A percentile compares a stretch with the other conserved stretches of the same genome.
Conservation (phyloP, 2,888 invertebrate species). For the Drosophila engyochracea region DNA sequence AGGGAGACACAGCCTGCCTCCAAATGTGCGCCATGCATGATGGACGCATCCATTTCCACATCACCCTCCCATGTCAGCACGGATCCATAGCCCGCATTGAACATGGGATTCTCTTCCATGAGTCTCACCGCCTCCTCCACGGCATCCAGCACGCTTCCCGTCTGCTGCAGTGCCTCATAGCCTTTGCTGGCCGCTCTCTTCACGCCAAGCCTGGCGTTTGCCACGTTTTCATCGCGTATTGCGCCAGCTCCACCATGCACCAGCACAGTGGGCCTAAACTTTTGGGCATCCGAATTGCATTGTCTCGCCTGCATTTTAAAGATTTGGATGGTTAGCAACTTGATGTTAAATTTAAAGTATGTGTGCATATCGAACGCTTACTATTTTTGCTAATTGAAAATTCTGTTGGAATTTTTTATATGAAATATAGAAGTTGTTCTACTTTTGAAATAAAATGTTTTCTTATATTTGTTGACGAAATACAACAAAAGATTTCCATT, state of each 20-base stretch:
- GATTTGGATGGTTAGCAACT: not conserved
- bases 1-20: conserved; percentile 91
- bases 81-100: conserved; percentile 94
- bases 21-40: conserved; percentile 91
- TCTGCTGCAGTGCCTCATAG: conserved; percentile 86
- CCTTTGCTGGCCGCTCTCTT: conserved; percentile 88
- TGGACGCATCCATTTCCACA: conserved; percentile 94
- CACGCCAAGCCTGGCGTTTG: conserved; percentile 88
- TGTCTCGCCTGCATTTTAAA: not conserved
- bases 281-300: too few relatives aligned
- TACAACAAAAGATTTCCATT: not conserved
- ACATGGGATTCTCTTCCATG: conserved; percentile 91
- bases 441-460: not conserved
- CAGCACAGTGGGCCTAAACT: conserved; percentile 87
- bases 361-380: conserved; percentile 10
- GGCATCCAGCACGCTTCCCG: conserved; percentile 89
- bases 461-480: not conserved
- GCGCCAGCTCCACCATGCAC: conserved; percentile 94
- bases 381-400: not conserved
- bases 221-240: conserved; percentile 88
- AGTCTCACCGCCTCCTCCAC: conserved; percentile 91
- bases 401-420: not conserved
- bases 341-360: not conserved
- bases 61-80: conserved; percentile 91
- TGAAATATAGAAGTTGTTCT: not conserved